Evolutionary conservation across 2,113 vertebrate species (phyloP), one percentile per base, ranked within the genome.

Genomic region (Alaudala cheleensis): DNA sequence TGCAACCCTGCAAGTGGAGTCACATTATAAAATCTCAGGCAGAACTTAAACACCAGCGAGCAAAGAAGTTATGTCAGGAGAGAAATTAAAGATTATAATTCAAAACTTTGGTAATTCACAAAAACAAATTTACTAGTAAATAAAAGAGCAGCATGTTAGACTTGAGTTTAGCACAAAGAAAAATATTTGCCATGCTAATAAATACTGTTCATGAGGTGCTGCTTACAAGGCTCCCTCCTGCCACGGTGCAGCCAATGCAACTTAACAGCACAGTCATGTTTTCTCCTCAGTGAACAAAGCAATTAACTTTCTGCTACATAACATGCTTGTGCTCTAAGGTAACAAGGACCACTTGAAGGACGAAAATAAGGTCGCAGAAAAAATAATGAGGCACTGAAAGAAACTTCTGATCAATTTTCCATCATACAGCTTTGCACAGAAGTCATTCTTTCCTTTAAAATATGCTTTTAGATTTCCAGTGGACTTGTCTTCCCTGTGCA

Each of bases 71-170:
- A 89, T 26, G 71, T 85, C 82, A 87, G 77, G 20, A 95, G 78
- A 87, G 45, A 85, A 81, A 91, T 39, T 83, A 69, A 88, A 78
- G 26, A 84, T 53, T 78, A 60, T 94, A 92, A 88, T 73, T 90
- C 60, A 83, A 95, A 90, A 76, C 19, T 49, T 67, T 0, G 6
- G 33, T 39, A 74, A 78, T 81, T 90, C 76, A 49, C 44, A 34
- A 33, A 95, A 81, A 54, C 62, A 94, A 77, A 92, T 91, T 74
- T 34, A 67, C 91, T n/a, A 37, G 74, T 62, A 72, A 92, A 58
- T 74, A 71, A 44, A 92, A 74, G 54, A 79, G 33, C 51, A 89
- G 71, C 62, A 47, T 13, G 21, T 70, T 77, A 86, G 70, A 61
- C 39, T 80, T 37, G n/a, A 67, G 76, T 54, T 94, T 73, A 76